phyloP scores from a whole-genome alignment of 2,113 vertebrate genomes.

The Alouatta palliata region DNA sequence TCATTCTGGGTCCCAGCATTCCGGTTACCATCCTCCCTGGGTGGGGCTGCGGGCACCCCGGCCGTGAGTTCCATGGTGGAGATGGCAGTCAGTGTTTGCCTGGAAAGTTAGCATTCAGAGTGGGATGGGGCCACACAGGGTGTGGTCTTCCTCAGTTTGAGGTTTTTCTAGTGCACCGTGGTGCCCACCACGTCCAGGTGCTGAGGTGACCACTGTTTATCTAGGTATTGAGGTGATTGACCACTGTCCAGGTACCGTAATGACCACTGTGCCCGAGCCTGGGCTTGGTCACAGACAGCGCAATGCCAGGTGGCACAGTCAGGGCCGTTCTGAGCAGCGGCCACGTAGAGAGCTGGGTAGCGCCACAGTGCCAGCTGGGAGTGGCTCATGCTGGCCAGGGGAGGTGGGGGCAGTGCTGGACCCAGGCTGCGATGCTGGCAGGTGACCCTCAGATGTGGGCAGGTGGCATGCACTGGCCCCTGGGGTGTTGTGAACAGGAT shows the following conservation, averaged over 20 bases:
- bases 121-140: no score
- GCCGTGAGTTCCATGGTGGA: background rate
- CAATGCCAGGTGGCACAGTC: background rate
- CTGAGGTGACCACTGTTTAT: background rate
- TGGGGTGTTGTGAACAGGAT: fast-evolving
- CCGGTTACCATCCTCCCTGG: background rate
- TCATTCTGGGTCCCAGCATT: background rate
- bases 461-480: fast-evolving
- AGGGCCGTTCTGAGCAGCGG: background rate
- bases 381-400: background rate
- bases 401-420: no score
- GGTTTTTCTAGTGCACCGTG: background rate
- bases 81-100: background rate
- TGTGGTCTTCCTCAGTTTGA: background rate
- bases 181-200: background rate
- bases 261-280: background rate
- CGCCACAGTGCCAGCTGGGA: background rate
- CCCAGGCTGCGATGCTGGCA: no score
- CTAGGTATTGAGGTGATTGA: no score
- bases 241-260: background rate
- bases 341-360: background rate
- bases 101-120: background rate
- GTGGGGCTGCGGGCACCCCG: no score
- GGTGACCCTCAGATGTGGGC: no score
- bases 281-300: background rate